phyloP scores from a whole-genome alignment of 1,140 invertebrate genomes.

The Himalopsyche phryganea region DNA sequence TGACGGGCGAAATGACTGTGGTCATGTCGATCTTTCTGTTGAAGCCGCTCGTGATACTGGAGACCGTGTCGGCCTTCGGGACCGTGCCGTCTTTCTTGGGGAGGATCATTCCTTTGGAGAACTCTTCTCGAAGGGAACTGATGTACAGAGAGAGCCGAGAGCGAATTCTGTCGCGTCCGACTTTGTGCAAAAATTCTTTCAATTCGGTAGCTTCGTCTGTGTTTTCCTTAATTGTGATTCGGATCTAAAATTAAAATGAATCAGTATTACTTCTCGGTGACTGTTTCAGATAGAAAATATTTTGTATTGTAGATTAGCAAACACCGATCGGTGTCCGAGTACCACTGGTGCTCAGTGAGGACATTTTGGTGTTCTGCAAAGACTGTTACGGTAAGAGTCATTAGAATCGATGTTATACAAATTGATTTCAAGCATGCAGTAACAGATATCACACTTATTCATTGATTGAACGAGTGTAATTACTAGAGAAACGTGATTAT shows the following conservation, averaged over 20 bases:
- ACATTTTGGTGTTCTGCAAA: too few species aligned
- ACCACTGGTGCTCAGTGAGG: too few species aligned
- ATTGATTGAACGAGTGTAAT: too few species aligned
- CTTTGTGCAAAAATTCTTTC: constrained; percentile 82
- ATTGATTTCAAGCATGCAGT: too few species aligned
- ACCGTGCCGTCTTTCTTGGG: constrained; percentile 73
- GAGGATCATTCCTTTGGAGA: constrained; percentile 87
- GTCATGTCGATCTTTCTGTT: constrained; percentile 61
- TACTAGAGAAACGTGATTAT: too few species aligned
- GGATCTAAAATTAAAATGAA: constrained; percentile 57
- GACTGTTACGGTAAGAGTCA: too few species aligned
- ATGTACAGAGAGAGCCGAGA: constrained; percentile 81
- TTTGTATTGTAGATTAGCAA: too few species aligned
- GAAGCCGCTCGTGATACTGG: constrained; percentile 63
- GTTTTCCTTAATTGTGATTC: constrained; percentile 71
- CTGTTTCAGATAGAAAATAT: too few species aligned
- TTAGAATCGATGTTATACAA: too few species aligned
- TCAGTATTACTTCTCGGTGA: too few species aligned
- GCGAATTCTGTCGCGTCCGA: constrained; percentile 72
- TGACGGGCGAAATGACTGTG: constrained; percentile 42
- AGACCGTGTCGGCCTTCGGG: constrained; percentile 58
- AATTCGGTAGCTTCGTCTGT: constrained; percentile 76
- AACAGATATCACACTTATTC: too few species aligned
- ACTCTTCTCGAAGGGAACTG: constrained; percentile 82
- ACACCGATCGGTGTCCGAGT: too few species aligned